A percentile compares a stretch with the other conserved stretches of the same genome.
These are phyloP conservation scores for Euwallacea fornicatus DNA, from an alignment of 1,140 invertebrate species.

Conservation along the genomic window DNA sequence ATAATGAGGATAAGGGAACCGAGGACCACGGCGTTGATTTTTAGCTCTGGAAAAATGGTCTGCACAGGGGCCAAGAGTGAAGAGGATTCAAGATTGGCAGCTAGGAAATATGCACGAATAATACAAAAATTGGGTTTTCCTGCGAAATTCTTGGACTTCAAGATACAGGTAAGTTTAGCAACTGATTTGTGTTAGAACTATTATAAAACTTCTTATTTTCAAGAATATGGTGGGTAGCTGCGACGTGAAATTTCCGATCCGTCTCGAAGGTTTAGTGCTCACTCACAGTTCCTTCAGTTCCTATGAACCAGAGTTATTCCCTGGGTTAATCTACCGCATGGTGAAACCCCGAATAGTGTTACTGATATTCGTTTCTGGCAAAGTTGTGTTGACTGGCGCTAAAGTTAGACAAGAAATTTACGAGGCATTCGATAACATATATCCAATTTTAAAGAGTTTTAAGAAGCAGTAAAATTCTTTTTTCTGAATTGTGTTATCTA, in stretches of 20 bases:
- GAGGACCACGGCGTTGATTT: constrained; percentile 97
- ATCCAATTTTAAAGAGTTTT: constrained; percentile 98
- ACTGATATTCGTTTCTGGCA: constrained; percentile 98
- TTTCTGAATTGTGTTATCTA: no score
- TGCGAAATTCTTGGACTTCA: constrained; percentile 99
- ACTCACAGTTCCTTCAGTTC: constrained; percentile 98
- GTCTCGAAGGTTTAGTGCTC: constrained; percentile 93
- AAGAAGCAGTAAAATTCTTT: constrained; percentile 66
- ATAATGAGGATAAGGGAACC: constrained; percentile 99
- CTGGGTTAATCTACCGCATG: constrained; percentile 99
- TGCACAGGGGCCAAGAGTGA: constrained; percentile 99
- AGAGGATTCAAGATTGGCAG: constrained; percentile 94
- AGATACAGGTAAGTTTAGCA: constrained; percentile 68
- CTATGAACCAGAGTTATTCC: constrained; percentile 93
- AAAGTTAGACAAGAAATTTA: constrained; percentile 98
- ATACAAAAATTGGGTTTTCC: constrained; percentile 95
- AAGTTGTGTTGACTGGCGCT: constrained; percentile 97
- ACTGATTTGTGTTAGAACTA: neutral
- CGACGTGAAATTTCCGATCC: constrained; percentile 98
- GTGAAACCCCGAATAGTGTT: constrained; percentile 98
- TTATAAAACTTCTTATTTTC: constrained; percentile 9
- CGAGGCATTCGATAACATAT: constrained; percentile 99
- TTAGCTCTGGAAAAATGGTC: constrained; percentile 99
- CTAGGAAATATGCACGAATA: constrained; percentile 98
- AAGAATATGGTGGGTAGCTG: constrained; percentile 99